Percentiles rank a stretch among this genome's conserved stretches.
phyloP scores from a whole-genome alignment of 1,140 invertebrate species.

The Lucilia sericata region DNA sequence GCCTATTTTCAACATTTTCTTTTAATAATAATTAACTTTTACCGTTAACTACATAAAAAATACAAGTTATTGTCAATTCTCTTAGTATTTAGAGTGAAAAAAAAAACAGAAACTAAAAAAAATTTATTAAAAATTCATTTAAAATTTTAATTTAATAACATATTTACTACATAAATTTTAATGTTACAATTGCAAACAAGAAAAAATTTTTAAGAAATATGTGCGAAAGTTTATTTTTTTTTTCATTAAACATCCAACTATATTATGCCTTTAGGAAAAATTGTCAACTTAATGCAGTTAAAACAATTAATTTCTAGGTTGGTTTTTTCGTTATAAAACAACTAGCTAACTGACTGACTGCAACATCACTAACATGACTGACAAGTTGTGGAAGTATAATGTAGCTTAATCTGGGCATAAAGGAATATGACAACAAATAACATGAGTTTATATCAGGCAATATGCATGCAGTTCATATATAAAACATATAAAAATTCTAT shows the following conservation, averaged over 20 bases:
- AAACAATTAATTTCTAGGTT: slow-evolving; percentile 26
- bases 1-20: too few relatives aligned
- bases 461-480: not conserved
- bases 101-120: not conserved
- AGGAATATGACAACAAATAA: slow-evolving; percentile 13
- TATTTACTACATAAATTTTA: too few relatives aligned
- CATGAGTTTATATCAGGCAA: not conserved
- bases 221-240: not conserved
- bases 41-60: too few relatives aligned
- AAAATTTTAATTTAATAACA: not conserved
- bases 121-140: not conserved
- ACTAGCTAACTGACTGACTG: too few relatives aligned
- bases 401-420: not conserved
- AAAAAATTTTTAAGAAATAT: not conserved
- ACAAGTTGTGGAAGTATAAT: not conserved
- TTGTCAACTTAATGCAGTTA: slow-evolving; percentile 26
- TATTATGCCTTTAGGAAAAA: not conserved
- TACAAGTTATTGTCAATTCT: too few relatives aligned
- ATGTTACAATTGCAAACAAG: not conserved
- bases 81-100: not conserved
- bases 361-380: slow-evolving; percentile 7
- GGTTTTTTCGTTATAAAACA: not conserved
- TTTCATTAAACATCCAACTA: not conserved
- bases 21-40: too few relatives aligned
- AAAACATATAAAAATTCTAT: not conserved